Conservation (phyloP, 2,888 invertebrate species). For the Eilema sororculum region DNA sequence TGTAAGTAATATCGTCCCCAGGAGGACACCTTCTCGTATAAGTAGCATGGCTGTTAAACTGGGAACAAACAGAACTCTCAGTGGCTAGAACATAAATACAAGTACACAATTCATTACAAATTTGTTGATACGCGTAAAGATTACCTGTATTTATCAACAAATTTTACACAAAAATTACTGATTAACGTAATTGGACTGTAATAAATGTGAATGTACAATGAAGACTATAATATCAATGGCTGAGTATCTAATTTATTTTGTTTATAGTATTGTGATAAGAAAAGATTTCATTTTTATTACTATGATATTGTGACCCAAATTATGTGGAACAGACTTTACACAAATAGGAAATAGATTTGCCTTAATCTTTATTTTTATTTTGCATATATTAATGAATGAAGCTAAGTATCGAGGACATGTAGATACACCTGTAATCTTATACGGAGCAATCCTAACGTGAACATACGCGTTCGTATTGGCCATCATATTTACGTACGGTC, state of each 20-base stretch:
- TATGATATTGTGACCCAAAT: conserved; percentile 1
- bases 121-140: neutral
- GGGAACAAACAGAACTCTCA: neutral
- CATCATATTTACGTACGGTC: neutral
- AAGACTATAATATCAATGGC: neutral
- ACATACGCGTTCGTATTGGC: neutral
- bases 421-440: neutral
- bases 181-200: neutral
- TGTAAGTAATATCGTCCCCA: conserved; percentile 41
- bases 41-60: conserved; percentile 33
- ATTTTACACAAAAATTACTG: neutral
- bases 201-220: neutral
- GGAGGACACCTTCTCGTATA: conserved; percentile 19
- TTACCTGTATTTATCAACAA: neutral
- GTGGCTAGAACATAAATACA: too few relatives aligned
- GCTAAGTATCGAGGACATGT: neutral
- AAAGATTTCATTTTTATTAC: conserved; percentile 2
- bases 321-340: neutral
- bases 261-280: neutral
- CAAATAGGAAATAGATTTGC: neutral
- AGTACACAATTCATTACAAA: neutral
- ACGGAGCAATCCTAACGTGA: neutral
- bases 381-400: neutral
- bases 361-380: neutral
- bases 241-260: neutral